phyloP scores from a whole-genome alignment of 2,797 vertebrate species.

The Melanotaenia pygmaea region DNA sequence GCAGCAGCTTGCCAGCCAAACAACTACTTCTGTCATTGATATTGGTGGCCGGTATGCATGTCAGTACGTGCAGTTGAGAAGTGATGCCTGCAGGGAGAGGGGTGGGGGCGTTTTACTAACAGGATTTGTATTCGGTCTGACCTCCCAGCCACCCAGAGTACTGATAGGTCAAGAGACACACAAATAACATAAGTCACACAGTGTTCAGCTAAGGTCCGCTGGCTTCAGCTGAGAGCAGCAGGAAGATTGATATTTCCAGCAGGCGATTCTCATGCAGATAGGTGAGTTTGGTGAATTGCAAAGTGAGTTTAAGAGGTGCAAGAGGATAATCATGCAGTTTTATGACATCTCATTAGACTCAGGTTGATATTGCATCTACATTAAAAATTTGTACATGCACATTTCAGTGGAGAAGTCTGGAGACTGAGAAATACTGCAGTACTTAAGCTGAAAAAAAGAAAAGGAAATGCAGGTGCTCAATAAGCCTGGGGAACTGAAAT shows the following conservation, averaged over 20 bases:
- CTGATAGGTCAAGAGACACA: slow-evolving; percentile 24
- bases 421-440: slow-evolving; percentile 25
- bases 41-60: slow-evolving; percentile 26
- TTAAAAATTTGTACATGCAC: slow-evolving; percentile 3
- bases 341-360: slow-evolving; percentile 8
- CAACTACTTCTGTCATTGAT: slow-evolving; percentile 47
- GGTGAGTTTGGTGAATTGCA: slow-evolving; percentile 90
- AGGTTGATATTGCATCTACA: slow-evolving; percentile 1
- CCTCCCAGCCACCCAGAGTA: slow-evolving; percentile 8
- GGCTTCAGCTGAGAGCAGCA: slow-evolving; percentile 87
- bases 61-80: slow-evolving; percentile 18
- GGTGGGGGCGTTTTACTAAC: slow-evolving; percentile 25
- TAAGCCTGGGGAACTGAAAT: slow-evolving; percentile 22
- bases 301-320: slow-evolving; percentile 79
- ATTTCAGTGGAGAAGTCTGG: slow-evolving; percentile 6
- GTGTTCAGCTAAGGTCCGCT: slow-evolving; percentile 84
- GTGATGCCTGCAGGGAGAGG: slow-evolving; percentile 22
- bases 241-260: slow-evolving; percentile 87
- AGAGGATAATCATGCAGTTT: slow-evolving; percentile 19
- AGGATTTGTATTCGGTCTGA: slow-evolving; percentile 53
- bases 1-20: slow-evolving; percentile 32
- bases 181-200: background rate
- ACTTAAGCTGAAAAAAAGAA: slow-evolving; percentile 11
- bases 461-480: slow-evolving; percentile 16
- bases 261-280: slow-evolving; percentile 85